These are phyloP conservation scores for Craterocephalus amniculus DNA, from an alignment of 2,797 vertebrate genomes.

Conservation along the genomic window DNA sequence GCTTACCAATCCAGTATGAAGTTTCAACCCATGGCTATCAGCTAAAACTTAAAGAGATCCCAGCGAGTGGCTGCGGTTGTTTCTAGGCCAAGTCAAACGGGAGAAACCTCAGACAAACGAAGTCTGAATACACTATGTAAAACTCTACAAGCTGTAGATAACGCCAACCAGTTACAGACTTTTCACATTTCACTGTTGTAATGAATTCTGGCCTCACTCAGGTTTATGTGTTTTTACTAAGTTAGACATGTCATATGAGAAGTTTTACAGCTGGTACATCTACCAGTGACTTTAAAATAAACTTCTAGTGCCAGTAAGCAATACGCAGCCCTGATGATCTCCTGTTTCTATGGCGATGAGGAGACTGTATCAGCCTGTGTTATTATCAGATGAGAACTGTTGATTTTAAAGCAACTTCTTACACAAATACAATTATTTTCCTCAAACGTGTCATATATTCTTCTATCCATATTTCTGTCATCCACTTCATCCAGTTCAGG, in stretches of 20 bases:
- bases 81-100: constrained; percentile 62
- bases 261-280: not conserved
- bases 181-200: constrained; percentile 40
- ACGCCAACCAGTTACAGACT: constrained; percentile 39
- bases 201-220: not conserved
- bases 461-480: too few relatives aligned
- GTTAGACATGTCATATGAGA: not conserved
- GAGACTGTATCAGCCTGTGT: not conserved
- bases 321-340: too few relatives aligned
- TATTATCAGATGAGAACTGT: not conserved
- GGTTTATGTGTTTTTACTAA: not conserved
- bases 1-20: constrained; percentile 54
- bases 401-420: not conserved
- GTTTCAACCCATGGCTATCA: constrained; percentile 57
- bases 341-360: not conserved
- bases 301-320: not conserved
- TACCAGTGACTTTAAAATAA: not conserved
- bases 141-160: constrained; percentile 51
- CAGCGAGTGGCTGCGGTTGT: constrained; percentile 47
- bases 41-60: constrained; percentile 48
- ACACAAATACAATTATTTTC: not conserved
- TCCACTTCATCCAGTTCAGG: too few relatives aligned
- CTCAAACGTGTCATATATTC: not conserved
- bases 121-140: constrained; percentile 53
- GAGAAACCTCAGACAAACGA: constrained; percentile 58